These are phyloP conservation scores for Halichoerus grypus DNA, from an alignment of 2,113 vertebrate genomes.

Conservation along the genomic window DNA sequence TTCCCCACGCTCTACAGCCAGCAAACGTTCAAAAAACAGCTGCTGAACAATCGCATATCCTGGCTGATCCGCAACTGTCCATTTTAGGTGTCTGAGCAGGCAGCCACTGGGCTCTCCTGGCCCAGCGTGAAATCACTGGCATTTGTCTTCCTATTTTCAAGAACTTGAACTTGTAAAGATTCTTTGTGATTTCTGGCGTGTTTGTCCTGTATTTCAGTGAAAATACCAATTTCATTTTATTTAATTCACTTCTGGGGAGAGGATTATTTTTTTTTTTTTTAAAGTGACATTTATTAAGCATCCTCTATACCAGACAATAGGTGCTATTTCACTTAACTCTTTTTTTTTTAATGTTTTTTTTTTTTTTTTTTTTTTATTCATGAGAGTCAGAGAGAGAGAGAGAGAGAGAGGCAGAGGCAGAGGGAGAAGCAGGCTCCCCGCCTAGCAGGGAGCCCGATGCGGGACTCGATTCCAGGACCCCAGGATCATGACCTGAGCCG, in stretches of 20 bases:
- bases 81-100: neutral
- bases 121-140: neutral
- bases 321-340: too few species aligned
- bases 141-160: neutral
- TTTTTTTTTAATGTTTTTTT: too few species aligned
- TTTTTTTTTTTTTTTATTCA: too few species aligned
- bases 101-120: neutral
- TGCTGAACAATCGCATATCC: neutral
- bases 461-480: too few species aligned
- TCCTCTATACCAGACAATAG: too few species aligned
- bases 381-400: too few species aligned
- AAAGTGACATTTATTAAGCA: too few species aligned
- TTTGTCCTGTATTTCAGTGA: neutral
- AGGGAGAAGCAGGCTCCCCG: too few species aligned
- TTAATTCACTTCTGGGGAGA: conserved; percentile 17
- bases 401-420: too few species aligned
- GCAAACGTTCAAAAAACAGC: neutral
- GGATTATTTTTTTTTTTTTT: conserved; percentile 47
- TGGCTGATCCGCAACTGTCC: neutral
- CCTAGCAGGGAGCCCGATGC: too few species aligned
- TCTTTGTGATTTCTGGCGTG: neutral
- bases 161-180: neutral
- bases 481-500: too few species aligned
- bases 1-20: neutral
- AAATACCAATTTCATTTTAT: conserved; percentile 2